Conservation (phyloP, 2,888 invertebrate species). For the Serrognathus titanus region DNA sequence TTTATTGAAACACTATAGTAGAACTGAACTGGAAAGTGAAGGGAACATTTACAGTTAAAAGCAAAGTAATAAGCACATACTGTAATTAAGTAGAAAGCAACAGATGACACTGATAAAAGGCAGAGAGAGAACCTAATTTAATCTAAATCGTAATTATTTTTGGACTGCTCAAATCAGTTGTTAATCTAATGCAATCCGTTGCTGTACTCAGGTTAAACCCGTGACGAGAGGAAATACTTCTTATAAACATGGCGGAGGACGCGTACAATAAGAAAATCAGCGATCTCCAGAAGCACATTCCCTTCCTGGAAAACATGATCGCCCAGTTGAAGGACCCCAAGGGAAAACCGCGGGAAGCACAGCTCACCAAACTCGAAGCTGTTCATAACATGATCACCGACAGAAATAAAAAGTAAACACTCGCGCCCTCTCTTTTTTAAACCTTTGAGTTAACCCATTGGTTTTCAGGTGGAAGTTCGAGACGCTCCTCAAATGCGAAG, state of each 20-base stretch:
- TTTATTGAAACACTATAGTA: no score
- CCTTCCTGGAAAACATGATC: slow-evolving; percentile 71
- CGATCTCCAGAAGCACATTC: slow-evolving; percentile 67
- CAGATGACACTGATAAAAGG: no score
- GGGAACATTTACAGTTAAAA: no score
- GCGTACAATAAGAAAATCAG: slow-evolving; percentile 61
- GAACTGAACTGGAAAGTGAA: no score
- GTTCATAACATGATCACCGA: slow-evolving; percentile 60
- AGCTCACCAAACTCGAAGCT: slow-evolving; percentile 62
- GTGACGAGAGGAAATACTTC: no score
- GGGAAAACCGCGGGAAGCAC: slow-evolving; percentile 54
- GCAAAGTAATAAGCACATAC: no score
- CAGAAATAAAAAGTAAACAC: slow-evolving; percentile 59
- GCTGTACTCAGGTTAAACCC: no score
- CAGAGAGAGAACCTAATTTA: no score
- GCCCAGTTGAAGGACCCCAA: slow-evolving; percentile 56
- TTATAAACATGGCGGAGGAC: slow-evolving; percentile 41
- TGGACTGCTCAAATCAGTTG: no score
- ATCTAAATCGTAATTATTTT: no score
- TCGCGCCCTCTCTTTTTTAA: neutral
- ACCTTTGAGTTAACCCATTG: slow-evolving; percentile 3
- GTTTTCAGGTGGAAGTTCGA: slow-evolving; percentile 63
- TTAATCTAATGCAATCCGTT: no score
- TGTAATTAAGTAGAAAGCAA: no score
- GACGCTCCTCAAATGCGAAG: slow-evolving; percentile 66